A percentile compares a stretch with the other conserved stretches of the same genome.
phyloP scores from a whole-genome alignment of 1,140 invertebrate genomes.

The Onthophagus taurus region DNA sequence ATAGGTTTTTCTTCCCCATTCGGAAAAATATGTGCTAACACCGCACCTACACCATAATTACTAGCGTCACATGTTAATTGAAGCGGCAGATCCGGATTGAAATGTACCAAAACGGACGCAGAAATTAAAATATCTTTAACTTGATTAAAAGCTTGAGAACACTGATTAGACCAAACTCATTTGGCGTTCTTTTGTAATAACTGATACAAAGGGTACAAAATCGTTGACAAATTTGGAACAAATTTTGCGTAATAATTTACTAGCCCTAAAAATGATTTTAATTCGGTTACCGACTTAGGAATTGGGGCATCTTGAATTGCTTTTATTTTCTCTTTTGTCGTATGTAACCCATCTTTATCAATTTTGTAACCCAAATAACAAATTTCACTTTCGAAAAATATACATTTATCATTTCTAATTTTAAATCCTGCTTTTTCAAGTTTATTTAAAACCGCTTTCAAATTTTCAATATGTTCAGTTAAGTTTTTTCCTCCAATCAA shows the following conservation, averaged over 20 bases:
- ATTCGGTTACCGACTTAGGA: slow-evolving; percentile 25
- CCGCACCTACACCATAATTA: slow-evolving; percentile 23
- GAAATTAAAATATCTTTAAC: slow-evolving; percentile 27
- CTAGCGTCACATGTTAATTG: slow-evolving; percentile 22
- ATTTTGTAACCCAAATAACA: slow-evolving; percentile 4
- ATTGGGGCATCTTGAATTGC: slow-evolving; percentile 23
- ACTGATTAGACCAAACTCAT: slow-evolving; percentile 24
- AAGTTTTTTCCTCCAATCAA: slow-evolving; percentile 12
- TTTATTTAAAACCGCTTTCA: slow-evolving; percentile 2
- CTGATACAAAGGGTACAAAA: slow-evolving; percentile 13
- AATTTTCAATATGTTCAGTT: slow-evolving; percentile 1
- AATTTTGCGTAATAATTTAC: slow-evolving; percentile 32
- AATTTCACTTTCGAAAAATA: slow-evolving; percentile 5
- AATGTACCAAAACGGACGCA: slow-evolving; percentile 22
- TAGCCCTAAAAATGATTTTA: slow-evolving; percentile 31
- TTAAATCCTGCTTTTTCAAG: slow-evolving; percentile 2
- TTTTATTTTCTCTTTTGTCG: slow-evolving; percentile 17
- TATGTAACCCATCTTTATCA: slow-evolving; percentile 9
- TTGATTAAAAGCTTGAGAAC: slow-evolving; percentile 15
- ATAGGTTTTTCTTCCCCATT: slow-evolving; percentile 36
- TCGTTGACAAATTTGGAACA: slow-evolving; percentile 20
- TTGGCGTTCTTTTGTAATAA: slow-evolving; percentile 18
- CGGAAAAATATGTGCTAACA: slow-evolving; percentile 20
- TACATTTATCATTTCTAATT: slow-evolving; percentile 11
- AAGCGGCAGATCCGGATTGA: slow-evolving; percentile 18